Evolutionary conservation across 2,888 invertebrate species (phyloP), one percentile per base, ranked within the genome.

Genomic region (Chymomyza fuscimana): DNA sequence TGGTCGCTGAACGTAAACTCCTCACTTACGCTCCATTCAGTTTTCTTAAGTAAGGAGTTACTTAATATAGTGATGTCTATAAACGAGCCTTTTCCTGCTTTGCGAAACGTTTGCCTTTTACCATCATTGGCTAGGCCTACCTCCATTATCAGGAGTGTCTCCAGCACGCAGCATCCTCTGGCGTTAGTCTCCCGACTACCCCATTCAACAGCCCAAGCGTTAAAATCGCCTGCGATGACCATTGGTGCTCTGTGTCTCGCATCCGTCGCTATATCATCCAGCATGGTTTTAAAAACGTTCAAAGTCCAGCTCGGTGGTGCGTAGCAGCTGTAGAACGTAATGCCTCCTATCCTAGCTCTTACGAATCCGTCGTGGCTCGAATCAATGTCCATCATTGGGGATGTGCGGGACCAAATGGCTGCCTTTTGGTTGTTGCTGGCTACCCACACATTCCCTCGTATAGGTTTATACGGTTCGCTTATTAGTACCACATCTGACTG

Each of bases 131-230:
- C 19, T 2, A 19, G 19, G 19, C 19, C 19, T 19, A 19, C 19
- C 19, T 1, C 19, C 19, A 19, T 19, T 19, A 2, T 19, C 19
- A 19, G 1, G 1, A 19, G 2, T 2, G 19, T 19, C 19, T 19
- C 19, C 19, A 19, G 19, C 19, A 19, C 1, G 19, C 19, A 19
- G 19, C 19, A 19, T 19, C 59, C 72, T 63, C 63, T 66, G 5
- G 63, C 5, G 16, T 52, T 66, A 15, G 73, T 64, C 16, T 59
- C 36, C 15, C 16, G 32, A n/a, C 66, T 61, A 0, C 69, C 64
- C 66, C 63, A 72, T 46, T 69, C 65, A 19, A 19, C 19, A 19
- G 19, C 19, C 19, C 19, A 19, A 19, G 19, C 19, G 19, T 19
- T 19, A 19, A 19, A 19, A 2, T 19, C 19, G 19, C 19, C 19